Base-by-base conservation (phyloP, 1,140 invertebrate species). In the Drosophila kohkoa region DNA sequence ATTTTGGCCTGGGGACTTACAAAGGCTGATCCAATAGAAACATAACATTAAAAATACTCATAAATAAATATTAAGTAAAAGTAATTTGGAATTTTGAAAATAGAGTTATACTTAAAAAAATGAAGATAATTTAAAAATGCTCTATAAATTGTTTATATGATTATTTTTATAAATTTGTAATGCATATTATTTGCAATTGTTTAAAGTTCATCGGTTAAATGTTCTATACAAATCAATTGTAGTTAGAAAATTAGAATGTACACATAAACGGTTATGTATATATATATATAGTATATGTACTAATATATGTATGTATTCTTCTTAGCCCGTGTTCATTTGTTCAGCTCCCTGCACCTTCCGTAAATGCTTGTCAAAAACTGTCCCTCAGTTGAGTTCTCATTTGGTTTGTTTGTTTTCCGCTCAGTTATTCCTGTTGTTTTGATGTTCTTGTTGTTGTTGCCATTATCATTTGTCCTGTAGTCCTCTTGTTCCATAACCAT, bases 301-400 rank as follows among this genome's bases (percentile, higher is more conserved):
- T 64, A 57, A 65, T 74, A 68, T 74, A 77, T 64, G 51, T 81
- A 57, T 85, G 54, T 86, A 77, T 77, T 82, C 74, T 68, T 54
- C 20, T 25, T 64, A 80, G 81, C 77, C 77, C 45, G 41, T 83
- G 67, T 69, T 52, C 41, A 38, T 55, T 51, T 51, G 16, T 51
- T 54, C 30, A 43, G 52, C 55, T 64, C 54, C 63, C 59, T 76
- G 43, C 66, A 59, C 52, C 20, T 68, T 66, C 60, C 55, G 59
- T 79, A 79, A 83, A 80, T 77, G 58, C 45, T 55, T 63, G 43
- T 41, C 38, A 79, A 83, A 66, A 77, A 65, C 76, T 66, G 52
- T 76, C 20, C 58, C 55, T 71, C 43, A 54, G 46, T 59, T 70
- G 49, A 64, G 70, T 55, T 58, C 32, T 64, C 49, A 64, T 67